Percentiles rank a stretch among this genome's conserved stretches.
phyloP scores from a whole-genome alignment of 2,888 invertebrate genomes.

The Coremacera marginata region DNA sequence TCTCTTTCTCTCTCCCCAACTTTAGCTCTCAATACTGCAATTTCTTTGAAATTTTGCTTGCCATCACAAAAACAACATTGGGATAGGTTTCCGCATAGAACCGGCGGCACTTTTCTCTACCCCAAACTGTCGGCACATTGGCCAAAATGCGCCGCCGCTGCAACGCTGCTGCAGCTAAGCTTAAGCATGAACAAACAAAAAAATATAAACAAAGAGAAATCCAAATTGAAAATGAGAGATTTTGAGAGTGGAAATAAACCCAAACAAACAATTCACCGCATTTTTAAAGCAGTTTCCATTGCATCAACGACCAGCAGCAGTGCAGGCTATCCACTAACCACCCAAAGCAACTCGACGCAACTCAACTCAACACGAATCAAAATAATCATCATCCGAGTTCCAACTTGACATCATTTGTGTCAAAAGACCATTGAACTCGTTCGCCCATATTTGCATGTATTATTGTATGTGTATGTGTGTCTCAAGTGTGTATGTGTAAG shows the following conservation, averaged over 20 bases:
- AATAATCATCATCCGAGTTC: conserved; percentile 26
- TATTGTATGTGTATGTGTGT: background rate
- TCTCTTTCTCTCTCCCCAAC: background rate
- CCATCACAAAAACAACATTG: conserved; percentile 36
- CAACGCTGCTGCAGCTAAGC: background rate
- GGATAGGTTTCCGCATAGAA: conserved; percentile 39
- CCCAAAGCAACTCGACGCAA: background rate
- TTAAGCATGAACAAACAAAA: background rate
- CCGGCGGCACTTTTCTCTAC: conserved; percentile 23
- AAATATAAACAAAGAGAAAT: background rate
- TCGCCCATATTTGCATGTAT: conserved; percentile 34
- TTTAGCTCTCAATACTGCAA: background rate
- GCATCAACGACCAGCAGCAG: background rate
- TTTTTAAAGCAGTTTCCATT: background rate
- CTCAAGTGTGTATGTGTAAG: background rate
- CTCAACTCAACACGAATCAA: conserved; percentile 15
- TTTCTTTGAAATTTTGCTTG: background rate
- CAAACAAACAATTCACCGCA: conserved; percentile 30
- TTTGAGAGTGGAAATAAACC: conserved; percentile 17
- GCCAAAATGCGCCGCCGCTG: background rate
- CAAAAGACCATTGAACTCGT: conserved; percentile 69
- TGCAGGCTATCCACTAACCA: background rate
- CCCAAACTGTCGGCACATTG: conserved; percentile 6
- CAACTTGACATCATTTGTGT: conserved; percentile 68
- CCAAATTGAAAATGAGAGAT: background rate